Evolutionary conservation across 2,113 vertebrate genomes (phyloP).

Genomic region (Charina bottae): DNA sequence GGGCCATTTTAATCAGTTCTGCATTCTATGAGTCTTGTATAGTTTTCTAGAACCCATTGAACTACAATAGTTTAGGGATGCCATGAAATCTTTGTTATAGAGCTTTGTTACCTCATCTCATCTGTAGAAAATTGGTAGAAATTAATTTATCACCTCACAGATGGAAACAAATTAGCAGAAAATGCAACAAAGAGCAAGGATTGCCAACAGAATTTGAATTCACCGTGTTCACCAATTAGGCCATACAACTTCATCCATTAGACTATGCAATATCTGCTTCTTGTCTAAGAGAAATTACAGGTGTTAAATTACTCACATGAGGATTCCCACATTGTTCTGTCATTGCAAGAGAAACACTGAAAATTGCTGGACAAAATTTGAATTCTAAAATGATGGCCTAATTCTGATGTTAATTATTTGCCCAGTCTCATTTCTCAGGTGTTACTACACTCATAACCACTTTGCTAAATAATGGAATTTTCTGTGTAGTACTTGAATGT

Average conservation of each 20-base stretch:
- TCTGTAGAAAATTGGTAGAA: conserved; percentile 53
- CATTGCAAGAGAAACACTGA: conserved; percentile 13
- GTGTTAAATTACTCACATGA: conserved; percentile 43
- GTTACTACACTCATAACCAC: not conserved
- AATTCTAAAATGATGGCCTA: not conserved
- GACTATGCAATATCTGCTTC: conserved; percentile 54
- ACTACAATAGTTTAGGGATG: conserved; percentile 12
- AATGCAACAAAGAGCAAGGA: conserved; percentile 49
- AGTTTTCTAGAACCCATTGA: not conserved
- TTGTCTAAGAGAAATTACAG: conserved; percentile 49
- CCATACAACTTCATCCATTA: conserved; percentile 48
- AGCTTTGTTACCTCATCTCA: conserved; percentile 47
- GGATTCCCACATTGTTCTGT: conserved; percentile 36
- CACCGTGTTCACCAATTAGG: conserved; percentile 30
- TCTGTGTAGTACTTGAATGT: not conserved
- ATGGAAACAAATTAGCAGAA: conserved; percentile 63
- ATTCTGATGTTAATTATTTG: not conserved
- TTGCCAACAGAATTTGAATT: conserved; percentile 60
- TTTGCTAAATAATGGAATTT: not conserved
- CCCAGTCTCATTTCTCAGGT: not conserved
- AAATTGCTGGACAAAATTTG: not conserved
- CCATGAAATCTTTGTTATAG: conserved; percentile 43
- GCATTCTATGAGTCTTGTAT: conserved; percentile 19
- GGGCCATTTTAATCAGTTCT: conserved; percentile 33
- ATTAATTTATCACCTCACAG: conserved; percentile 49